Percentiles rank a stretch among this genome's conserved stretches.
phyloP scores from a whole-genome alignment of 2,888 invertebrate species.

The Hirtodrosophila trivittata region DNA sequence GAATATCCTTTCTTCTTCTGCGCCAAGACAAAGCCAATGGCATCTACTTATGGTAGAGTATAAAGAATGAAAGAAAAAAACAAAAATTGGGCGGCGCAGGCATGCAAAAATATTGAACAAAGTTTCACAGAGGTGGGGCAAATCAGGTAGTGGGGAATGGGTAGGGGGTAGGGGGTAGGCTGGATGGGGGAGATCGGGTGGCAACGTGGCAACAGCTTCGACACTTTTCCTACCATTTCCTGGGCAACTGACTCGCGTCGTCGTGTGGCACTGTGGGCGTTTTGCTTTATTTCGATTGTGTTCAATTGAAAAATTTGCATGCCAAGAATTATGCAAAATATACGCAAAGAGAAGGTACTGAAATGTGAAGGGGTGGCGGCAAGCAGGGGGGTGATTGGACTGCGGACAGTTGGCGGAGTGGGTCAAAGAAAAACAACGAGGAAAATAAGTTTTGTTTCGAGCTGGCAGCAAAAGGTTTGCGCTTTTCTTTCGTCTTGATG shows the following conservation, averaged over 20 bases:
- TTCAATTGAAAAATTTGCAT: slow-evolving; percentile 77
- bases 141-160: background rate
- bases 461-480: slow-evolving; percentile 53
- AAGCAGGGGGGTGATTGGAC: slow-evolving; percentile 1
- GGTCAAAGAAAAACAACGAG: slow-evolving; percentile 57
- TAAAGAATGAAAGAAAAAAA: slow-evolving; percentile 6
- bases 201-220: slow-evolving; percentile 64
- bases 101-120: slow-evolving; percentile 74
- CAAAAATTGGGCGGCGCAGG: slow-evolving; percentile 55
- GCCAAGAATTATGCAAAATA: slow-evolving; percentile 77
- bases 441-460: slow-evolving; percentile 52
- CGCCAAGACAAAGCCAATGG: background rate
- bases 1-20: too few species aligned
- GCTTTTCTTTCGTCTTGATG: slow-evolving; percentile 42
- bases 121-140: slow-evolving; percentile 48
- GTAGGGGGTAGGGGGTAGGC: background rate
- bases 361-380: background rate
- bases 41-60: slow-evolving; percentile 26
- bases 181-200: background rate
- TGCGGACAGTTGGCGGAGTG: slow-evolving; percentile 30
- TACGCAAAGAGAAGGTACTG: slow-evolving; percentile 18
- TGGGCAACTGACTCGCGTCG: slow-evolving; percentile 45
- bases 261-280: slow-evolving; percentile 53
- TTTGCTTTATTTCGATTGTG: slow-evolving; percentile 69
- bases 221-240: slow-evolving; percentile 71